A percentile compares a stretch with the other conserved stretches of the same genome.
Evolutionary conservation across 2,888 invertebrate species (phyloP).

Genomic region (Petrolisthes manimaculis): DNA sequence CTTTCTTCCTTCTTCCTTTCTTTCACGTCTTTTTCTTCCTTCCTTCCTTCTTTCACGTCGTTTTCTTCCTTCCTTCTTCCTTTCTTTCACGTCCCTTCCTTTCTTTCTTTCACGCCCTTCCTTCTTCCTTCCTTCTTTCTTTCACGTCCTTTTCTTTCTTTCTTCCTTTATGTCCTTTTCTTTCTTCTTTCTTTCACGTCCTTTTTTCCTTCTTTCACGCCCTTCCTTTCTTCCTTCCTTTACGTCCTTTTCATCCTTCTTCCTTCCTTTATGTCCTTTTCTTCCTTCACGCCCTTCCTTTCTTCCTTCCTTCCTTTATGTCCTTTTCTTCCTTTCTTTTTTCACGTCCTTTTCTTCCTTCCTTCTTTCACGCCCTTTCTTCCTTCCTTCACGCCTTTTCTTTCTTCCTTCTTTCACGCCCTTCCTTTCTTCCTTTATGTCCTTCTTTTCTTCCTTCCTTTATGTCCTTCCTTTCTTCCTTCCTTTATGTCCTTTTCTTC

Average conservation of each 20-base stretch:
- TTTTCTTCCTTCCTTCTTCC: not conserved
- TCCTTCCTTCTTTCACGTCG: not conserved
- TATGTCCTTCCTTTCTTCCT: not conserved
- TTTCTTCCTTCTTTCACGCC: not conserved
- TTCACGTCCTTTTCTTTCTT: not conserved
- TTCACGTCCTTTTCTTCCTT: not conserved
- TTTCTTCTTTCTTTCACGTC: not conserved
- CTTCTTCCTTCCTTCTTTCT: not conserved
- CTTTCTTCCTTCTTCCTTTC: not conserved
- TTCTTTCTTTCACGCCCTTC: not conserved
- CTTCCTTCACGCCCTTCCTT: not conserved
- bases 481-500: not conserved
- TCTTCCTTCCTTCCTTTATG: not conserved
- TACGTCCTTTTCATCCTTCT: not conserved
- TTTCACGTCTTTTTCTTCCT: not conserved
- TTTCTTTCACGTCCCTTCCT: not conserved
- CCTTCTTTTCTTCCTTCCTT: not conserved
- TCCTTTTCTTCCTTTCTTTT: not conserved
- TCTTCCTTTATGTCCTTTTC: not conserved
- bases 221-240: not conserved
- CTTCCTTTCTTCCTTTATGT: not conserved
- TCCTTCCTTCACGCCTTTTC: not conserved
- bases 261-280: not conserved
- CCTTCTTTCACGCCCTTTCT: not conserved
- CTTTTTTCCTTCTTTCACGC: not conserved